Conservation (phyloP, 2,797 vertebrate species). For the Danio aesculapii region DNA sequence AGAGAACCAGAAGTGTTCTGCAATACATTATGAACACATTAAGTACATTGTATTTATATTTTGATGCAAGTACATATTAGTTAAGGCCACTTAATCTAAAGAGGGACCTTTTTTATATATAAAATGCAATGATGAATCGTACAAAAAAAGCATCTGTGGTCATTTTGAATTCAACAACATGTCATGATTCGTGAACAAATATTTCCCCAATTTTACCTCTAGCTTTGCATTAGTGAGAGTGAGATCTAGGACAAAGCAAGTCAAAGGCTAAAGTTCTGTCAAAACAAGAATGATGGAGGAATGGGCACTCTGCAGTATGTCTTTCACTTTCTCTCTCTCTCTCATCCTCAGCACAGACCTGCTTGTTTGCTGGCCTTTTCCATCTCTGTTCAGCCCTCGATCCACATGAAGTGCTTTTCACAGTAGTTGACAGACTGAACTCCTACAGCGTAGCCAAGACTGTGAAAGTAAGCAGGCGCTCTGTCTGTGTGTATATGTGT, state of each 20-base stretch:
- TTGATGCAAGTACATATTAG: no score
- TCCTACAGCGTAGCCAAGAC: background rate
- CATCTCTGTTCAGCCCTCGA: conserved; percentile 43
- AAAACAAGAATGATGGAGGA: no score
- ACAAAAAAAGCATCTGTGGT: background rate
- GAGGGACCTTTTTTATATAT: background rate
- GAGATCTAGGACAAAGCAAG: background rate
- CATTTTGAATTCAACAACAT: background rate
- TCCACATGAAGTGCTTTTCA: conserved; percentile 42
- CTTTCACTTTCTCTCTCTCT: conserved; percentile 27
- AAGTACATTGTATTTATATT: no score
- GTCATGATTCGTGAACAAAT: background rate
- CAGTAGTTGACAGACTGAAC: conserved; percentile 33
- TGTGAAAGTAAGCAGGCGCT: conserved; percentile 41
- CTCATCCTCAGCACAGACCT: conserved; percentile 14
- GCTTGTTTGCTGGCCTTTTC: conserved; percentile 35
- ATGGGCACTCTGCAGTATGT: no score
- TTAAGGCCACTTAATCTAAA: no score
- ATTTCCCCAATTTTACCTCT: background rate
- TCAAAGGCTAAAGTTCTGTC: conserved; percentile 20
- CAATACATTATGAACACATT: no score
- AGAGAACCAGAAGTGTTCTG: no score
- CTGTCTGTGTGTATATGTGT: background rate
- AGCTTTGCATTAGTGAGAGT: background rate
- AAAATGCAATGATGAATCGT: background rate